Percentiles rank a stretch among this genome's conserved stretches.
Conservation (phyloP, 2,888 invertebrate genomes). For the Trissoscelio sp. region DNA sequence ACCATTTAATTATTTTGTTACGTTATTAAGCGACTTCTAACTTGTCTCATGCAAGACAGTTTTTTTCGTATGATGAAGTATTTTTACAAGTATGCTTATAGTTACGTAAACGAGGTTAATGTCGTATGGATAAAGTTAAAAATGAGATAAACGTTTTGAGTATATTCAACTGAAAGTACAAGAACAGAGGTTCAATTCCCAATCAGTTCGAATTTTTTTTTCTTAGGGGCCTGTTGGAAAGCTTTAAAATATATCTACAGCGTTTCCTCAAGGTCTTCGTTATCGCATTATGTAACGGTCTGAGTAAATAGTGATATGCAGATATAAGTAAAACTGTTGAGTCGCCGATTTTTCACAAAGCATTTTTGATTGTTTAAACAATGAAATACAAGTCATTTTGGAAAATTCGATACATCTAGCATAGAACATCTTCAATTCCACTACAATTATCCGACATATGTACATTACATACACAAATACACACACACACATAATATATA, state of each 20-base stretch:
- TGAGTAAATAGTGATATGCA: conserved; percentile 30
- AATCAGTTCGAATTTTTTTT: neutral
- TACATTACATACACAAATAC: conserved; percentile 31
- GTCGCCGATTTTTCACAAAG: neutral
- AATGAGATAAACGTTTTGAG: neutral
- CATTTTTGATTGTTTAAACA: no score
- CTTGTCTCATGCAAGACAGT: conserved; percentile 43
- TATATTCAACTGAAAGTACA: neutral
- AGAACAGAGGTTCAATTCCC: conserved; percentile 5
- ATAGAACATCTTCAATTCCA: conserved; percentile 40
- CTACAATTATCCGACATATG: neutral
- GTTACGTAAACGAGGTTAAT: conserved; percentile 61
- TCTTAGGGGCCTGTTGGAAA: no score
- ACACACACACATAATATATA: no score
- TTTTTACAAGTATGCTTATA: conserved; percentile 36
- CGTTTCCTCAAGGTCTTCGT: conserved; percentile 38
- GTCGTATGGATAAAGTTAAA: conserved; percentile 28
- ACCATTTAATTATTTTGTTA: conserved; percentile 64
- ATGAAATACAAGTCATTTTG: no score
- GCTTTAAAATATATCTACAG: conserved; percentile 29
- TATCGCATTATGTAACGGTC: conserved; percentile 42
- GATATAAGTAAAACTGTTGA: conserved; percentile 5
- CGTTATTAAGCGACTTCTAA: conserved; percentile 43
- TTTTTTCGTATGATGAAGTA: conserved; percentile 27
- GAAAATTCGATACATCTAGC: conserved; percentile 17